Base-by-base conservation (phyloP, 2,888 invertebrate species). In the Leptarthrus brevirostris region DNA sequence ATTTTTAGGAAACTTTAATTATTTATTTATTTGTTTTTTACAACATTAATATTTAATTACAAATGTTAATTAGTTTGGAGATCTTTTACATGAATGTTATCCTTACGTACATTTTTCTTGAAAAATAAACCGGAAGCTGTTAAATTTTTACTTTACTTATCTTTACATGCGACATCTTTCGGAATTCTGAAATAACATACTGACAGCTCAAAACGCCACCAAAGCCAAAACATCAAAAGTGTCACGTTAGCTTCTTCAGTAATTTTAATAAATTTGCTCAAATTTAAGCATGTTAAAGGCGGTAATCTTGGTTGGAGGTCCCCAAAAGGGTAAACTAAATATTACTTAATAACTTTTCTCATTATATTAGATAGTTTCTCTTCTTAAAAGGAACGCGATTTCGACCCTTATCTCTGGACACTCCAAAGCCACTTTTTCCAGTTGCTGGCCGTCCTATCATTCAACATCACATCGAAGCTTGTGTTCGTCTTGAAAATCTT, bases 341-440 rank as follows among this genome's bases (percentile, higher is more conserved):
- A 47, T 20, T 16, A 16, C 16, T 56, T 18, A 30, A 12, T 12
- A 56, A n/a, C 26, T 44, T 24, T 74, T 40, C 1, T 44, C 5
- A 73, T 30, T 44, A 24, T 12, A 12, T 3, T 3, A n/a, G 34
- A 6, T n/a, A 8, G 1, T 34, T 66, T 66, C n/a, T n/a, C n/a
- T n/a, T n/a, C n/a, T n/a, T n/a, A n/a, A 97, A 30, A 30, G 98
- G 98, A 1, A 99, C 98, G 6, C 89, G 98, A 72, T 99, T 99
- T 85, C 91, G 99, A 0, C 99, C 99, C 0, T 87, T 99, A 2
- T 98, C 98, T 0, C 86, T 99, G 75, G 98, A 98, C 82, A 92
- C 94, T n/a, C 98, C 99, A 0, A 99, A 99, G 84, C 98, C 98
- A 0, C 84, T 99, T 14, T 99, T 99, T 84, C 98, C 98, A 0